Evolutionary conservation across 2,113 vertebrate genomes (phyloP).

Genomic region (Numenius arquata): DNA sequence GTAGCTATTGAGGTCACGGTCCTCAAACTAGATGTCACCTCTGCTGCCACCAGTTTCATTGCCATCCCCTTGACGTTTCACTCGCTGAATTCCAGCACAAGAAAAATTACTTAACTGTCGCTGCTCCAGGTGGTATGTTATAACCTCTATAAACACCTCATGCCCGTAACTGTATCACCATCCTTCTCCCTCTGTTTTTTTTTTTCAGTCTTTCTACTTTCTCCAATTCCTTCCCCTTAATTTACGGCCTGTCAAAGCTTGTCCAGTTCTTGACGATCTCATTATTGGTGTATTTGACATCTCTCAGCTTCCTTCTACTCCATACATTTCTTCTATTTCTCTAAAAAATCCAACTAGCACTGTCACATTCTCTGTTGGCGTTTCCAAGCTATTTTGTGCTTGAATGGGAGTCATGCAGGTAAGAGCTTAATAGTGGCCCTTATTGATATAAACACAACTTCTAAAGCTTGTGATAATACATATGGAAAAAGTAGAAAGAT

Average conservation of each 20-base stretch:
- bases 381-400: neutral
- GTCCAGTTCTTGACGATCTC: neutral
- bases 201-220: neutral
- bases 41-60: neutral
- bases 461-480: neutral
- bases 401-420: neutral
- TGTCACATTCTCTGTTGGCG: neutral
- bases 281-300: neutral
- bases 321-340: neutral
- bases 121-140: neutral
- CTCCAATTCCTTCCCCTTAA: neutral
- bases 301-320: neutral
- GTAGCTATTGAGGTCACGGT: neutral
- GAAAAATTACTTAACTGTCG: neutral
- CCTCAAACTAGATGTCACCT: neutral
- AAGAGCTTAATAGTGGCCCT: neutral
- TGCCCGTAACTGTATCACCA: neutral
- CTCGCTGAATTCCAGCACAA: neutral
- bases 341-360: neutral
- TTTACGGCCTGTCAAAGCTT: neutral
- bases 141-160: neutral
- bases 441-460: neutral
- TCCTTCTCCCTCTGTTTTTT: rapidly evolving
- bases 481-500: neutral
- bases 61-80: neutral